A percentile compares a stretch with the other conserved stretches of the same genome.
These are phyloP conservation scores for Oceanites oceanicus DNA, from an alignment of 2,113 vertebrate species.

Conservation along the genomic window DNA sequence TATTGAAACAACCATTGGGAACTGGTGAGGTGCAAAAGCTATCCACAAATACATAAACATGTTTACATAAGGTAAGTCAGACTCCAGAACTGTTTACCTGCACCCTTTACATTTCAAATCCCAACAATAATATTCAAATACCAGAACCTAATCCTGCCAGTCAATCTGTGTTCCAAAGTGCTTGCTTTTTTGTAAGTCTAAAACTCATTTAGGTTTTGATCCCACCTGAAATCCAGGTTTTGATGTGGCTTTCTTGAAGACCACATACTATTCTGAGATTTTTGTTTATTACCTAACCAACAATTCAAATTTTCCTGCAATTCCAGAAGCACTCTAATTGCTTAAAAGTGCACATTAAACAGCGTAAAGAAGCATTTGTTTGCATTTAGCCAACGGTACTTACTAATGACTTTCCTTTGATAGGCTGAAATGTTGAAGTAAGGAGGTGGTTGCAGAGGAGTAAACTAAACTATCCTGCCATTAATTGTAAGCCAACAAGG, in stretches of 20 bases:
- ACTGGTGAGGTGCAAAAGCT: background rate
- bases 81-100: background rate
- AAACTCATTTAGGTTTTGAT: background rate
- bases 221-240: background rate
- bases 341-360: background rate
- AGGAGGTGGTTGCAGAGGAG: background rate
- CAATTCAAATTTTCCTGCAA: background rate
- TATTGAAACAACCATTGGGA: background rate
- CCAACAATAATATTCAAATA: background rate
- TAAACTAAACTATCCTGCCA: background rate
- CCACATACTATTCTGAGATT: background rate
- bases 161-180: fast-evolving
- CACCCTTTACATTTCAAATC: background rate
- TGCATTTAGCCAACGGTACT: background rate
- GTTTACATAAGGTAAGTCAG: background rate
- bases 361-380: background rate
- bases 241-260: background rate
- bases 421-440: background rate
- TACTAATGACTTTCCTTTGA: background rate
- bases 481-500: background rate
- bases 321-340: background rate
- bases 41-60: background rate
- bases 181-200: background rate
- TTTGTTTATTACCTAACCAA: background rate
- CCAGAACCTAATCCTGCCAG: background rate